Base-by-base conservation (phyloP, 2,888 invertebrate species). In the Maniola hyperantus region DNA sequence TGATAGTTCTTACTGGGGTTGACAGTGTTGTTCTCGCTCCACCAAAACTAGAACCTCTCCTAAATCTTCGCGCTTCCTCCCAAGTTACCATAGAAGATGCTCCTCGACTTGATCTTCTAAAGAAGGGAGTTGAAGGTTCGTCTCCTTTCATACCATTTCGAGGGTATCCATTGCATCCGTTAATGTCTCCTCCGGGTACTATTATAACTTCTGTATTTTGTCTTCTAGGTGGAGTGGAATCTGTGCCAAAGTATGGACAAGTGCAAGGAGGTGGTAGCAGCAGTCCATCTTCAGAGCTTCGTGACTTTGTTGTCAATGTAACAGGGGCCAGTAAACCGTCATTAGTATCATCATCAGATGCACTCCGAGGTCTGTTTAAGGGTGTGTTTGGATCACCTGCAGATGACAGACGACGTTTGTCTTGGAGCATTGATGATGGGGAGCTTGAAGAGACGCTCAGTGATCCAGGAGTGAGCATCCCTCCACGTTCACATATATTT, bases 11-110 rank as follows among this genome's bases (percentile, higher is more conserved):
- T 1, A 80, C 79, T 6, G 95, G 94, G 34, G 94, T 91, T 0
- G 95, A 91, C 62, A 95, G 78, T 1, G 89, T 93, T 0, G 95
- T 95, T 66, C 94, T 93, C 0, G 94, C 94, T 60, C 94, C 94
- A 60, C 96, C 96, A 73, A 95, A 95, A 81, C 95, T 96, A 0
- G 96, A 96, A 8, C 96, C 95, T 26, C 95, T 90, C 67, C 95
- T 84, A 68, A 94, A 93, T 53, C 94, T 89, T 57, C 94, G 91
- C n/a, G 93, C 91, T 65, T 94, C 92, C 67, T 95, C 95, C 96
- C 96, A 96, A 11, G 96, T 96, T 0, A 96, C 96, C 73, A 96
- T 95, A 89, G 96, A 96, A 0, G 96, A 95, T 11, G 96, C 95
- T 5, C 96, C 94, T 68, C 93, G 92, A 82, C 92, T 94, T 10